These are phyloP conservation scores for Dendroctonus valens DNA, from an alignment of 1,140 invertebrate genomes.

Conservation along the genomic window DNA sequence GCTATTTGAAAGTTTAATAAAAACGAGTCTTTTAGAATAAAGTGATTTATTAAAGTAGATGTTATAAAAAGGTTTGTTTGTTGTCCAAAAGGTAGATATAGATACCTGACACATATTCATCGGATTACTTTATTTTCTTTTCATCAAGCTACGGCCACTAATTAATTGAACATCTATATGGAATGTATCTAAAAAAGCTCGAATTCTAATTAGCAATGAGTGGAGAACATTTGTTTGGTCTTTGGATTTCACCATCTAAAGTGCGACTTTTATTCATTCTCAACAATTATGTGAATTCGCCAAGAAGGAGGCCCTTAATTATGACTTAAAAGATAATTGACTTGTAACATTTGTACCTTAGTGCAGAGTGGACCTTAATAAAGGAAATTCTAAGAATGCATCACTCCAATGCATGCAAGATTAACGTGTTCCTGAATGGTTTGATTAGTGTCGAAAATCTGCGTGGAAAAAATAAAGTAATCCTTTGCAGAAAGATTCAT, in stretches of 20 bases:
- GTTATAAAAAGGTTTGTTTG: conserved; percentile 31
- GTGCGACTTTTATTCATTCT: too few species aligned
- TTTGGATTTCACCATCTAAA: too few species aligned
- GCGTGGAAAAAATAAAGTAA: conserved; percentile 19
- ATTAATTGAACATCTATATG: background rate
- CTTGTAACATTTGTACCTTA: too few species aligned
- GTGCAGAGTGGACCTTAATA: too few species aligned
- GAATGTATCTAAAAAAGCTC: too few species aligned
- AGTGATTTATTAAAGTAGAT: conserved; percentile 34
- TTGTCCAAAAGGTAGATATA: conserved; percentile 32
- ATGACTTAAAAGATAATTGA: too few species aligned
- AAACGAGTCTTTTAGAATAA: conserved; percentile 14
- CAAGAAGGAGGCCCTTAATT: too few species aligned
- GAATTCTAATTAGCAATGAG: too few species aligned
- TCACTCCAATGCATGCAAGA: too few species aligned
- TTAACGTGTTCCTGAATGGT: background rate
- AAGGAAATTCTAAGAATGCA: too few species aligned
- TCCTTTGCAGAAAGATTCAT: conserved; percentile 14
- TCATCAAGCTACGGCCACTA: background rate
- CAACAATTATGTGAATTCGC: too few species aligned
- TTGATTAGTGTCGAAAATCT: background rate
- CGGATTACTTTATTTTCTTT: conserved; percentile 23
- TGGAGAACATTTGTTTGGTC: too few species aligned
- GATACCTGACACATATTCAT: conserved; percentile 20
- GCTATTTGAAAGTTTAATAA: conserved; percentile 1